Evolutionary conservation across 1,140 invertebrate species (phyloP).

Genomic region (Druon quercuslanigerum): DNA sequence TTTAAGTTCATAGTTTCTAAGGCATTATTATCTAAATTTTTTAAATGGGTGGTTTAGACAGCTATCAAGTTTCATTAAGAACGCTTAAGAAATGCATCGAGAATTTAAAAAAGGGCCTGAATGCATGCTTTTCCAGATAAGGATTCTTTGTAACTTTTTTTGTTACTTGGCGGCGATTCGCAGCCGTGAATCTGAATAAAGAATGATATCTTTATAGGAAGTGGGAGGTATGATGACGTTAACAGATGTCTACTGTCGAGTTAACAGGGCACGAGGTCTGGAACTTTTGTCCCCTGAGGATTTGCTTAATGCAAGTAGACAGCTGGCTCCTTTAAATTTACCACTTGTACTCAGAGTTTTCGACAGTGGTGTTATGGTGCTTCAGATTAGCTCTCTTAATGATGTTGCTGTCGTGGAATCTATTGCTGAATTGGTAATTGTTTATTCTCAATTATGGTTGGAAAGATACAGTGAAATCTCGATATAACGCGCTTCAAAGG

Average conservation of each 20-base stretch:
- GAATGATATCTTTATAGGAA: constrained; percentile 78
- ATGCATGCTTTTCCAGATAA: no score
- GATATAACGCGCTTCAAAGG: no score
- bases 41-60: no score
- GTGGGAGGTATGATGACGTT: constrained; percentile 97
- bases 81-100: no score
- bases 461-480: not conserved
- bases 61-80: no score
- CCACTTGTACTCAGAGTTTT: constrained; percentile 89
- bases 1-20: no score
- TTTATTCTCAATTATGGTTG: not conserved
- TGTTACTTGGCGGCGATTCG: no score
- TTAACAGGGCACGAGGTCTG: constrained; percentile 92
- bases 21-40: no score
- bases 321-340: constrained; percentile 79
- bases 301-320: constrained; percentile 91
- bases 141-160: no score
- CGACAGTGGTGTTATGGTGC: constrained; percentile 92
- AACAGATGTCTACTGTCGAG: constrained; percentile 96
- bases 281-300: constrained; percentile 96
- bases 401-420: constrained; percentile 85
- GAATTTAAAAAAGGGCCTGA: no score
- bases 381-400: constrained; percentile 87
- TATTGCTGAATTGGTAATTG: constrained; percentile 82
- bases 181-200: not conserved